Percentiles rank a stretch among this genome's conserved stretches.
Evolutionary conservation across 2,797 vertebrate species (phyloP).

Genomic region (Capromys pilorides): DNA sequence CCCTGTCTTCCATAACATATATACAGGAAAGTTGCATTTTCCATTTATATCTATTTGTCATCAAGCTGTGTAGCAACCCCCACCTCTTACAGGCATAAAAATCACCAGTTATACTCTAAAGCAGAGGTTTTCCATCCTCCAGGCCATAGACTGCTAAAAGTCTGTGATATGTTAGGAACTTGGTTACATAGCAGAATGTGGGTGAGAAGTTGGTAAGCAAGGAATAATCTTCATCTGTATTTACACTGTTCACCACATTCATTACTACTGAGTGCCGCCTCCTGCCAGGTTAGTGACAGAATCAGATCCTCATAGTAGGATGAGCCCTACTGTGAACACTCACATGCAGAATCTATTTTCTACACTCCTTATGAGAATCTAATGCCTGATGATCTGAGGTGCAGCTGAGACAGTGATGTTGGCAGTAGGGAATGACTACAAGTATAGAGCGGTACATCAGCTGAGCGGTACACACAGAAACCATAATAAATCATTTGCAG

Average conservation of each 20-base stretch:
- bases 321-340: background rate
- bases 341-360: background rate
- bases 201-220: background rate
- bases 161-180: background rate
- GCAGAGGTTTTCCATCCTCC: background rate
- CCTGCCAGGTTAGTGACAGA: background rate
- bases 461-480: background rate
- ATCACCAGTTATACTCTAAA: background rate
- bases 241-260: background rate
- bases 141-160: background rate
- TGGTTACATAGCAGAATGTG: background rate
- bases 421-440: background rate
- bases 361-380: background rate
- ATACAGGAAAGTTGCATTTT: background rate
- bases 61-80: background rate
- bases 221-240: background rate
- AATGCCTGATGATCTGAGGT: background rate
- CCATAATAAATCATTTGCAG: background rate
- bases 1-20: background rate
- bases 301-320: background rate
- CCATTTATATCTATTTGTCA: background rate
- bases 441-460: background rate
- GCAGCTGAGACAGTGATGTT: background rate
- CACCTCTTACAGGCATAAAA: background rate
- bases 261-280: background rate